phyloP scores from a whole-genome alignment of 2,797 vertebrate genomes.

The Craterocephalus amniculus region DNA sequence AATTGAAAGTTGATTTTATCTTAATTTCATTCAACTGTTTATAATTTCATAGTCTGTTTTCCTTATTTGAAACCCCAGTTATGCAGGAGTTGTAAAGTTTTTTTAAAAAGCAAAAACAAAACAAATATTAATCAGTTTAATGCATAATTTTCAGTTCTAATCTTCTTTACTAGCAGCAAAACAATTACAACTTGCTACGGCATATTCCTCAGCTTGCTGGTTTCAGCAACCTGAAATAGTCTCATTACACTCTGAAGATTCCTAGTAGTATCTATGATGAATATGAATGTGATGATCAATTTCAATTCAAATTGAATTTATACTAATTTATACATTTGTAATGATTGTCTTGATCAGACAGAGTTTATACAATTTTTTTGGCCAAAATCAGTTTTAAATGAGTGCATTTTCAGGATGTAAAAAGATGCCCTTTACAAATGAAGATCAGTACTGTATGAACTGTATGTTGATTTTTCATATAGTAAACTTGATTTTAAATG shows the following conservation, averaged over 20 bases:
- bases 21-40: background rate
- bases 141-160: background rate
- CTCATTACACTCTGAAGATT: background rate
- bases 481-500: background rate
- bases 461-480: background rate
- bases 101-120: no score
- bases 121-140: background rate
- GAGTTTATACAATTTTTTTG: background rate
- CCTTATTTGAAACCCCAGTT: background rate
- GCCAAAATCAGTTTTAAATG: background rate
- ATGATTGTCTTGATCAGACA: background rate
- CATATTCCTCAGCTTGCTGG: constrained; percentile 1
- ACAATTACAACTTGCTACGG: background rate
- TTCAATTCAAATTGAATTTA: background rate
- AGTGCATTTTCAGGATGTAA: background rate
- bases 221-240: constrained; percentile 3
- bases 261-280: background rate
- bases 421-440: background rate
- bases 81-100: background rate
- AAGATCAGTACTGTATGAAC: background rate
- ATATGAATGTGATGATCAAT: no score
- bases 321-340: background rate
- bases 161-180: background rate
- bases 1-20: background rate
- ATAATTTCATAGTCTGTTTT: background rate